Conservation (phyloP, 1,140 invertebrate species). For the Lepidurus couesii region DNA sequence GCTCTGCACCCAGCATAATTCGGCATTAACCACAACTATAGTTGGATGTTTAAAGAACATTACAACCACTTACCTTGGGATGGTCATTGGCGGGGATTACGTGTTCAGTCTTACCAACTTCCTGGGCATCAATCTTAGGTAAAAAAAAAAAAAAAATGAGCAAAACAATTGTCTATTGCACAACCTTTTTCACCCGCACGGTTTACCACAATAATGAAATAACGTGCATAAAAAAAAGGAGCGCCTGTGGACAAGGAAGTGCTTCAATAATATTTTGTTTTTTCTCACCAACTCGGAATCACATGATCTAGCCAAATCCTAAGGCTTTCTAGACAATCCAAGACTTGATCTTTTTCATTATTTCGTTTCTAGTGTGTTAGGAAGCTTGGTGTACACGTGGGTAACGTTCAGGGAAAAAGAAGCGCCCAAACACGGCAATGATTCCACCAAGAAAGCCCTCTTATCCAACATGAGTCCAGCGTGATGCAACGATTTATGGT, state of each 20-base stretch:
- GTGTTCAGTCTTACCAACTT: constrained; percentile 90
- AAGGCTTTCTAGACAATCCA: too few relatives aligned
- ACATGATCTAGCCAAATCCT: too few relatives aligned
- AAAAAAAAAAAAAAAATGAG: constrained; percentile 24
- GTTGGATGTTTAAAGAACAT: constrained; percentile 96
- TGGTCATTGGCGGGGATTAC: constrained; percentile 97
- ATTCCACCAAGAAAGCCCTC: neutral
- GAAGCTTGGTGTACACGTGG: constrained; percentile 72
- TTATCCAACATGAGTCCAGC: neutral
- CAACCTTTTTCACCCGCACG: neutral
- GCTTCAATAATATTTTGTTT: too few relatives aligned
- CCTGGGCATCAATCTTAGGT: constrained; percentile 81
- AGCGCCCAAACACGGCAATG: neutral
- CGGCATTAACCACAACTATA: constrained; percentile 95
- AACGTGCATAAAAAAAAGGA: neutral
- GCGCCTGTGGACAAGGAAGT: too few relatives aligned
- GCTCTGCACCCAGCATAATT: constrained; percentile 92
- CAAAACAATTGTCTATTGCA: neutral
- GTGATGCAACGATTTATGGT: neutral
- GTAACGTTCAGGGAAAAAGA: constrained; percentile 58
- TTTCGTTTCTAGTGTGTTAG: constrained; percentile 57
- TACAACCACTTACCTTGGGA: constrained; percentile 85
- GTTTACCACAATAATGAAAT: constrained; percentile 33
- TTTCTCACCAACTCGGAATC: too few relatives aligned
- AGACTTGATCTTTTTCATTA: neutral